phyloP scores from a whole-genome alignment of 2,888 invertebrate species.

The Deilephila porcellus region DNA sequence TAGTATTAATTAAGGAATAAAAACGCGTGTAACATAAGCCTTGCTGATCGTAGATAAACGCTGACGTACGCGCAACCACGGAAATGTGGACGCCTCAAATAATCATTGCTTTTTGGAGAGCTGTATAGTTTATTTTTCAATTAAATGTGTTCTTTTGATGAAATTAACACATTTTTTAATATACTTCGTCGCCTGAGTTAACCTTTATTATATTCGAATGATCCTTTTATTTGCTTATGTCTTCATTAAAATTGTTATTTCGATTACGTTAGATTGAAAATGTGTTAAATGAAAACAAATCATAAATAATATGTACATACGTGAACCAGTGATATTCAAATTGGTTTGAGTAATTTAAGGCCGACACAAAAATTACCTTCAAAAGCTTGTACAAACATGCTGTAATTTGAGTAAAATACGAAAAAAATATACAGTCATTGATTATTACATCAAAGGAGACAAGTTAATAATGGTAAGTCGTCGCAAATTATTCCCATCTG shows the following conservation, averaged over 20 bases:
- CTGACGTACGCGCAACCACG: conserved; percentile 12
- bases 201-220: background rate
- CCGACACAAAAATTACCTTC: background rate
- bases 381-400: background rate
- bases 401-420: background rate
- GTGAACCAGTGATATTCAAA: background rate
- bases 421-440: background rate
- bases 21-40: conserved; percentile 29
- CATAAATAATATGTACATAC: background rate
- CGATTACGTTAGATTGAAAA: too few species aligned
- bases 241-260: background rate
- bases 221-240: background rate
- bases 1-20: conserved; percentile 45
- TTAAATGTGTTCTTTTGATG: background rate
- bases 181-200: too few species aligned
- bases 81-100: conserved; percentile 9
- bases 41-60: conserved; percentile 25
- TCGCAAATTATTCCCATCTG: conserved; percentile 9
- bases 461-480: conserved; percentile 8
- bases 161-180: too few species aligned
- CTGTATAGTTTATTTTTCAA: background rate
- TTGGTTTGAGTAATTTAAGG: background rate
- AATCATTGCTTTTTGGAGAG: background rate
- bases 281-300: too few species aligned
- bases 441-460: conserved; percentile 16